Conservation (phyloP, 2,888 invertebrate genomes). For the Leptopilina myrica region DNA sequence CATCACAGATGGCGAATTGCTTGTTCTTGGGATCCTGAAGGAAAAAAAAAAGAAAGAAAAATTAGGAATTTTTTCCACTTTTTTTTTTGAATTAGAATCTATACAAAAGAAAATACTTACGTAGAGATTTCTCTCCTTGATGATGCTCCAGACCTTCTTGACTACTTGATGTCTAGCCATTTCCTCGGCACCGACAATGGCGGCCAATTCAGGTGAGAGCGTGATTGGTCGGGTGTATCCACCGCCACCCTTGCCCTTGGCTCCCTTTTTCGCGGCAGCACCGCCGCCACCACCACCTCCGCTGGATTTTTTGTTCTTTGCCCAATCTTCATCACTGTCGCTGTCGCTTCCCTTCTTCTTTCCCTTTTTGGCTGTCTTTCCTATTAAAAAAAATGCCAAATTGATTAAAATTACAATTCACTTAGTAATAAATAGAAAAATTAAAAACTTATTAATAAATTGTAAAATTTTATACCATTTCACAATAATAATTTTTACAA, state of each 20-base stretch:
- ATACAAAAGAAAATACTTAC: conserved; percentile 72
- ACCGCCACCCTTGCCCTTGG: conserved; percentile 84
- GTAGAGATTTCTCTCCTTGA: conserved; percentile 91
- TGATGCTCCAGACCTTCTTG: conserved; percentile 92
- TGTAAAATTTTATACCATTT: too few species aligned
- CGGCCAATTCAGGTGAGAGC: conserved; percentile 90
- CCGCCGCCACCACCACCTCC: conserved; percentile 76
- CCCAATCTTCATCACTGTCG: conserved; percentile 85
- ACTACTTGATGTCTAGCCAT: conserved; percentile 94
- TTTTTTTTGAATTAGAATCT: not conserved
- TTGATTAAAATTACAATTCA: too few species aligned
- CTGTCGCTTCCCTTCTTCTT: conserved; percentile 84
- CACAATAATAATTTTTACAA: too few species aligned
- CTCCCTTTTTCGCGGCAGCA: conserved; percentile 79
- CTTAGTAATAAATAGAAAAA: too few species aligned
- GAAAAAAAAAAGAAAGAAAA: not conserved
- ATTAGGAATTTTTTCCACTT: too few species aligned
- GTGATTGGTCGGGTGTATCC: conserved; percentile 92
- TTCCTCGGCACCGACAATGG: conserved; percentile 88
- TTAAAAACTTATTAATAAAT: too few species aligned
- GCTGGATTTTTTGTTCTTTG: conserved; percentile 79
- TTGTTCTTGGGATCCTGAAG: conserved; percentile 92
- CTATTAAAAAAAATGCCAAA: conserved; percentile 33
- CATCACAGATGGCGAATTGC: conserved; percentile 96
- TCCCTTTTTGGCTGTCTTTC: conserved; percentile 75